phyloP scores from a whole-genome alignment of 2,888 invertebrate genomes.

The Biston betularia region DNA sequence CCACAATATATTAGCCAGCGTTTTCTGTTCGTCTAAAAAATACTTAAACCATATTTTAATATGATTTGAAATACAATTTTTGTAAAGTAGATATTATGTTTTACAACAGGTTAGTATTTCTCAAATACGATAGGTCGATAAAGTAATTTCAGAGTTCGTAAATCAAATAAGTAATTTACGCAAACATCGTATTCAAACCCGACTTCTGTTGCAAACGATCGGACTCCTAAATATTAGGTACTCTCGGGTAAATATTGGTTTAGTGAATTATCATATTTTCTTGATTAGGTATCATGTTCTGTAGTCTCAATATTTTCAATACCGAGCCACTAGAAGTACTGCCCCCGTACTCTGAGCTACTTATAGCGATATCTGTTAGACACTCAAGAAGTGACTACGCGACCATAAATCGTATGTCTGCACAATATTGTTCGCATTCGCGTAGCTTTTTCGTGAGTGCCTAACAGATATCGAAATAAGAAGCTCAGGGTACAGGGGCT shows the following conservation, averaged over 20 bases:
- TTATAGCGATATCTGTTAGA: too few relatives aligned
- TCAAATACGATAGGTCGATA: constrained; percentile 25
- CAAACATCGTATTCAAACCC: constrained; percentile 24
- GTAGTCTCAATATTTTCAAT: background rate
- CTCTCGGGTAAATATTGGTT: background rate
- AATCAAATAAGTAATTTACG: constrained; percentile 28
- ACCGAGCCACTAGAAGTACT: background rate
- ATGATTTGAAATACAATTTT: background rate
- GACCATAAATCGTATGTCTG: too few relatives aligned
- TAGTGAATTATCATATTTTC: constrained; percentile 18
- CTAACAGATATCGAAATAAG: too few relatives aligned
- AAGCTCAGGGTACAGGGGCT: too few relatives aligned
- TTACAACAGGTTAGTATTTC: constrained; percentile 11
- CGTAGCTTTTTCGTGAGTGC: too few relatives aligned
- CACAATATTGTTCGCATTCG: too few relatives aligned
- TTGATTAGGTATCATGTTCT: background rate
- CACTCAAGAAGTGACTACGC: too few relatives aligned
- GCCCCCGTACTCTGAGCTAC: background rate
- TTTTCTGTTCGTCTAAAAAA: constrained; percentile 8
- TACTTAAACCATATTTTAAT: background rate
- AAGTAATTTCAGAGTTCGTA: constrained; percentile 24
- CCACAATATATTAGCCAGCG: background rate
- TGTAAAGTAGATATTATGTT: constrained; percentile 1
- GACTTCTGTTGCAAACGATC: constrained; percentile 20
- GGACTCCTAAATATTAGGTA: constrained; percentile 11